Evolutionary conservation across 2,797 vertebrate species (phyloP), one percentile per base, ranked within the genome.

Genomic region (Amblyopsis hoosieri): DNA sequence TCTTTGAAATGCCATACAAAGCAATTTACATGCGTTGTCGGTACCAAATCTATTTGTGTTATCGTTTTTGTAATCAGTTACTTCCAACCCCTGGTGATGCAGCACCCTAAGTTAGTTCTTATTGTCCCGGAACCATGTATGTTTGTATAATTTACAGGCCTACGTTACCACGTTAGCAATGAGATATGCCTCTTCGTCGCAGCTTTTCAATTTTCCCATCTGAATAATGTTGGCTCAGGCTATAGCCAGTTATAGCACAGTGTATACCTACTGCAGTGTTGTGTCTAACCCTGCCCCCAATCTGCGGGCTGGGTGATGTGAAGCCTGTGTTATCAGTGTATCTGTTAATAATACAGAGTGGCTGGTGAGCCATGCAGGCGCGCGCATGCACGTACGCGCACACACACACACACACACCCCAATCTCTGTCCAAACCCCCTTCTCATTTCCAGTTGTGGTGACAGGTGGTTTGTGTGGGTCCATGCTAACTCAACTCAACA

Each of bases 381-480:
- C 14, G 19, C 55, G 4, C 33, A 56, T 14, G 15, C 54, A 56
- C 31, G 15, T 33, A 56, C 33, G 42, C 14, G 17, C 55, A 57
- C 37, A 57, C 55, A 57, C 55, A 45, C 55, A 57, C 55, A 57
- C 53, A 14, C 50, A 54, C 47, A 45, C 29, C n/a, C 3, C 42
- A 45, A 12, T 45, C n/a, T 46, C 62, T 74, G 12, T 75, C 81
- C 80, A 74, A 79, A 84, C 82, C 82, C 74, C 60, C 80, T 75
- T 75, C 81, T 74, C 75, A 67, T 83, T 84, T 92, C 89, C 90
- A 92, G 89, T 91, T 86, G 89, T 82, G 86, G 82, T 89, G 90
- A 90, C 92, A 94, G 92, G 91, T 93, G 92, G 91, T 87, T 85
- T 57, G 85, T 88, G 79, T 83, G 84, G 85, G 80, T 85, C 87